Base-by-base conservation (phyloP, 1,140 invertebrate genomes). In the Coptotermes formosanus region DNA sequence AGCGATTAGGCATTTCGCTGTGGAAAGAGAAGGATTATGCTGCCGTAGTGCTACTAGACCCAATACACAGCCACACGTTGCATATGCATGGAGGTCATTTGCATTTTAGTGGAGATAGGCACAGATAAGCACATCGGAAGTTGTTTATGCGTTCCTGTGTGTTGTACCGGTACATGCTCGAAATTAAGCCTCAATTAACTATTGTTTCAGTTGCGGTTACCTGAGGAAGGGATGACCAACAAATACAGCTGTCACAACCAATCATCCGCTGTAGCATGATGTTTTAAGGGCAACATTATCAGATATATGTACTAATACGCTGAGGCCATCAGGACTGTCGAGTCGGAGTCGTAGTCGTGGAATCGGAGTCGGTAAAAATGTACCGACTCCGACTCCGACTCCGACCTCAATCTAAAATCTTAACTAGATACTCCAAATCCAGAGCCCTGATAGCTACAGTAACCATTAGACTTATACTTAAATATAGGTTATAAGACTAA, bases 31-130 rank as follows among this genome's bases (percentile, higher is more conserved):
- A 25, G 64, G 9, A 16, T 75, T 12, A 75, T 16, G 64, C n/a
- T 30, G 25, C 64, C 9, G n/a, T 0, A 64, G 59, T 64, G 59
- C 19, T 19, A n/a, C 64, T 6, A 14, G 64, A 30, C 25, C 25
- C 25, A 75, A 30, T 75, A 75, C 64, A 75, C 64, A 30, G 64
- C 64, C 64, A 75, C 64, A 30, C 30, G 64, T 75, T 75, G 64
- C 64, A 75, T 75, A 75, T 75, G 64, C n/a, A 75, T 75, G n/a
- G 64, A n/a, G 64, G n/a, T 6, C 25, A 75, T 75, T 75, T 75
- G 64, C 64, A 75, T 75, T 75, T 75, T 75, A 75, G 64, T 75
- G 25, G 64, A n/a, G 64, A 25, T 30, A 75, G 7, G 64, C 64
- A 75, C n/a, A 75, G n/a, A 75, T 75, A 75, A 75, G 64, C 64